These are phyloP conservation scores for Edolisoma coerulescens DNA, from an alignment of 2,113 vertebrate species.

Conservation along the genomic window DNA sequence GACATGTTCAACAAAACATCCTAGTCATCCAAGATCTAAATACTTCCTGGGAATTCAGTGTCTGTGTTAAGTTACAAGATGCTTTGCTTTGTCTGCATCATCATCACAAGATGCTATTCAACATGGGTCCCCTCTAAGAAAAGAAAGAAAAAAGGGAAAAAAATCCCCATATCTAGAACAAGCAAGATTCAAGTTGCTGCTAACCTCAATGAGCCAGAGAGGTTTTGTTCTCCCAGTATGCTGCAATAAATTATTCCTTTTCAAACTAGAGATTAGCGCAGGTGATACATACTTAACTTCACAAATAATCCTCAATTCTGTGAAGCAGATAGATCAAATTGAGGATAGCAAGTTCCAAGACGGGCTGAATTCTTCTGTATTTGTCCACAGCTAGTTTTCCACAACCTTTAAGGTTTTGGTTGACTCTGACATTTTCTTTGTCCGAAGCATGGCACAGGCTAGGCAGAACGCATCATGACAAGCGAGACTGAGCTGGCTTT, in stretches of 20 bases:
- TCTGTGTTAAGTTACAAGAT: neutral
- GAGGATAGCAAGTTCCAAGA: neutral
- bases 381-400: neutral
- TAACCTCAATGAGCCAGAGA: neutral
- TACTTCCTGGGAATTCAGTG: neutral
- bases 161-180: neutral
- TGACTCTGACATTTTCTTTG: neutral
- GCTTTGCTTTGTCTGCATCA: neutral
- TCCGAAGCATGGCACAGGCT: neutral
- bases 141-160: neutral
- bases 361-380: neutral
- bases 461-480: neutral
- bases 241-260: neutral
- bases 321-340: neutral
- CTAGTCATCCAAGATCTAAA: neutral
- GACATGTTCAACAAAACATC: neutral
- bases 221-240: neutral
- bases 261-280: neutral
- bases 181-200: neutral
- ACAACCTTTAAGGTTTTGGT: neutral
- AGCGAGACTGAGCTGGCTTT: neutral
- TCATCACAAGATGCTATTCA: neutral
- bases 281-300: neutral
- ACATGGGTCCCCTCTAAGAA: neutral
- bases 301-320: neutral